A percentile compares a stretch with the other conserved stretches of the same genome.
phyloP scores from a whole-genome alignment of 2,888 invertebrate genomes.

The Priocnemis perturbator region DNA sequence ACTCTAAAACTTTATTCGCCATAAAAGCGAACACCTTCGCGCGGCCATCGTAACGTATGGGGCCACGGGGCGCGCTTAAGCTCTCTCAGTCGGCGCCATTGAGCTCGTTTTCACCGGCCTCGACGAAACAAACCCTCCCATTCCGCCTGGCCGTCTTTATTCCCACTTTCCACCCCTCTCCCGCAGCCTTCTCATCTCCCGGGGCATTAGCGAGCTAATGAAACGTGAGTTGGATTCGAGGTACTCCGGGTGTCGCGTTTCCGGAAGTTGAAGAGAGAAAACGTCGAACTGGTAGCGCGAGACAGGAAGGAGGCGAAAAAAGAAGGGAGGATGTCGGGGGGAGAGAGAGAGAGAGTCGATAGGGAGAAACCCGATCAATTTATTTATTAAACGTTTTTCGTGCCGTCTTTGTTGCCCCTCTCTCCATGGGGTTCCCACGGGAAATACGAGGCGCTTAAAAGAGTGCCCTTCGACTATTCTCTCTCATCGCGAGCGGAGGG shows the following conservation, averaged over 20 bases:
- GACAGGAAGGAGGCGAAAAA: background rate
- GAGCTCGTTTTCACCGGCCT: too few relatives aligned
- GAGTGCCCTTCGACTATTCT: slow-evolving; percentile 28
- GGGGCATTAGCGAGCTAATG: slow-evolving; percentile 55
- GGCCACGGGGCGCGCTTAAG: slow-evolving; percentile 21
- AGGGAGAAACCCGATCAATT: slow-evolving; percentile 65
- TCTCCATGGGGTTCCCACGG: slow-evolving; percentile 61
- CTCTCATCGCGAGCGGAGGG: slow-evolving; percentile 8
- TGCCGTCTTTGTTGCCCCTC: slow-evolving; percentile 53
- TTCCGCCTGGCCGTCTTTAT: too few relatives aligned
- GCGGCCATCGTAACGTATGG: background rate
- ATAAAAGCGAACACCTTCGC: slow-evolving; percentile 19
- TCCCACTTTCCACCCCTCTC: too few relatives aligned
- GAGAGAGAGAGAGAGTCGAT: slow-evolving; percentile 21
- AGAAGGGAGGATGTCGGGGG: slow-evolving; percentile 5
- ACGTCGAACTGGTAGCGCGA: background rate
- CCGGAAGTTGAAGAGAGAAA: slow-evolving; percentile 52
- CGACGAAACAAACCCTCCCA: too few relatives aligned
- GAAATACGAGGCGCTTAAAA: slow-evolving; percentile 65
- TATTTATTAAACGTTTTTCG: slow-evolving; percentile 67
- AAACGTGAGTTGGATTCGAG: slow-evolving; percentile 57
- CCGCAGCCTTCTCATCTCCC: slow-evolving; percentile 34
- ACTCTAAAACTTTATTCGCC: too few relatives aligned
- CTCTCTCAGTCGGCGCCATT: background rate
- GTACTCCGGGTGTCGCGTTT: slow-evolving; percentile 57